Conservation (phyloP, 2,113 vertebrate genomes). For the Sander lucioperca region DNA sequence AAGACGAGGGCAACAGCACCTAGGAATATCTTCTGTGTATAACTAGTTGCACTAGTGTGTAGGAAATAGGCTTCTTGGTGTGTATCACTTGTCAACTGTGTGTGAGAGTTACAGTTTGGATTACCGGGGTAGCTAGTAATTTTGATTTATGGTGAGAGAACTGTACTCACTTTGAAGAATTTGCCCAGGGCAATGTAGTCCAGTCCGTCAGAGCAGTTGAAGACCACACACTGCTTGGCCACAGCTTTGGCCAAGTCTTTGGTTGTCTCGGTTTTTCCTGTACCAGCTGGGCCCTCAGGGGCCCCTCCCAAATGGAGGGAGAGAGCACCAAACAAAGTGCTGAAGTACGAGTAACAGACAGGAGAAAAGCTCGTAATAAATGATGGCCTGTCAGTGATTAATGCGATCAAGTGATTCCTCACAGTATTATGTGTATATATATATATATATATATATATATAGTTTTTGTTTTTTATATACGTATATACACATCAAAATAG, state of each 20-base stretch:
- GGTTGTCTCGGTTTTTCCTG: slow-evolving; percentile 93
- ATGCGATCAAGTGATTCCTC: not conserved
- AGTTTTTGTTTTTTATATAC: not conserved
- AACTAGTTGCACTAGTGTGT: not conserved
- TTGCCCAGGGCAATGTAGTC: slow-evolving; percentile 94
- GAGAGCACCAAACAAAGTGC: slow-evolving; percentile 92
- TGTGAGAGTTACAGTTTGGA: not conserved
- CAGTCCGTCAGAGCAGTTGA: slow-evolving; percentile 93
- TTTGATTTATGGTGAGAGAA: not conserved
- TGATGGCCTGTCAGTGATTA: not conserved
- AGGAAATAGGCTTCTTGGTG: not conserved
- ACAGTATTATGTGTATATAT: no score
- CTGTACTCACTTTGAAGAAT: slow-evolving; percentile 90
- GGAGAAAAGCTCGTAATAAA: not conserved
- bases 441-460: not conserved
- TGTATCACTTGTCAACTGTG: not conserved
- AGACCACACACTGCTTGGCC: slow-evolving; percentile 93
- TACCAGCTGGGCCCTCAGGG: slow-evolving; percentile 93
- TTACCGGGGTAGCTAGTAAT: not conserved
- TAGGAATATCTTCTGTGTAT: slow-evolving; percentile 8
- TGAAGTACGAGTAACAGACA: slow-evolving; percentile 53
- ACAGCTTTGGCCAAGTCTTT: slow-evolving; percentile 94
- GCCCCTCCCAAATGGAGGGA: slow-evolving; percentile 91
- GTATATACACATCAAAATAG: not conserved
- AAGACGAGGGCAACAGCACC: not conserved